Evolutionary conservation across 2,797 vertebrate genomes (phyloP).

Genomic region (Sebastes diaconus): DNA sequence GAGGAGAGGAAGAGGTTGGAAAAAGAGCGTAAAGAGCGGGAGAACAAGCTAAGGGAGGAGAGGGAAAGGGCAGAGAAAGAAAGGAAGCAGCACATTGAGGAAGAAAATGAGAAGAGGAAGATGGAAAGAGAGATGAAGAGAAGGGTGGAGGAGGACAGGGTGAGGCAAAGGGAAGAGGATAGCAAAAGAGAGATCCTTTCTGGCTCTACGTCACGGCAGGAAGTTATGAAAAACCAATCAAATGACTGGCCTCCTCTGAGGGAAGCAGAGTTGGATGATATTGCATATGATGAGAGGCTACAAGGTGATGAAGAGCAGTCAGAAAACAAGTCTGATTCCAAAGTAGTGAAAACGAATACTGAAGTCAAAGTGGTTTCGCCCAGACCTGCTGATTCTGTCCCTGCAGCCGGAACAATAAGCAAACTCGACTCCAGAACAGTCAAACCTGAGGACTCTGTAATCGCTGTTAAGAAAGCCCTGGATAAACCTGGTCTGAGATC

Average conservation of each 20-base stretch:
- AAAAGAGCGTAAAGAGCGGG: no score
- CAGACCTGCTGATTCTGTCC: not conserved
- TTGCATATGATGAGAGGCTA: conserved; percentile 54
- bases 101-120: not conserved
- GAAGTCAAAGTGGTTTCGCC: not conserved
- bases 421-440: not conserved
- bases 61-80: conserved; percentile 6
- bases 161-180: not conserved
- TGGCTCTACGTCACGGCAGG: not conserved
- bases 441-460: not conserved
- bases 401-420: not conserved
- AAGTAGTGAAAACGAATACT: not conserved
- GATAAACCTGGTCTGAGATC: conserved; percentile 12
- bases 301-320: conserved; percentile 18
- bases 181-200: not conserved
- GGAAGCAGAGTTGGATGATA: conserved; percentile 68
- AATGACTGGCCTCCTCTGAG: conserved; percentile 41
- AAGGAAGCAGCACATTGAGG: not conserved
- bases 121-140: not conserved
- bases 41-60: not conserved
- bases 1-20: no score
- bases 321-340: conserved; percentile 13
- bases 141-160: not conserved
- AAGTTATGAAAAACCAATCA: not conserved
- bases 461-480: not conserved